phyloP scores from a whole-genome alignment of 53 echinoderm and acorn worm species.

The Echinometra lucunter region DNA sequence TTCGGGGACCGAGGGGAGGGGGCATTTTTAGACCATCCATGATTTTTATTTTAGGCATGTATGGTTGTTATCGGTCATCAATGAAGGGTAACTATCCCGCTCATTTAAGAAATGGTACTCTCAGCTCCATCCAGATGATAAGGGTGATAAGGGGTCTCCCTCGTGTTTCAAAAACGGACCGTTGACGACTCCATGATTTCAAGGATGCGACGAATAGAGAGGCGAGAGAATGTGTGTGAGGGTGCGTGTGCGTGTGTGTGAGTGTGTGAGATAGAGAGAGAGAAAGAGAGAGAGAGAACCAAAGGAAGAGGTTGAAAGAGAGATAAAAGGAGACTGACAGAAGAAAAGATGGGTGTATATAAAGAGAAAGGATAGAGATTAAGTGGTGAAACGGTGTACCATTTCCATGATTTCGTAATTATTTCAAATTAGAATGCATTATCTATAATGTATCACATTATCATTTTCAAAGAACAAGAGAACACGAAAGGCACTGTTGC shows the following conservation, averaged over 20 bases:
- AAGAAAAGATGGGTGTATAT: background rate
- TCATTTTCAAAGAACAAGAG: too few species aligned
- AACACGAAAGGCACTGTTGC: background rate
- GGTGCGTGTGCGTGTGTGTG: too few species aligned
- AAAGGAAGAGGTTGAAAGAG: too few species aligned
- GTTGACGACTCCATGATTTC: constrained; percentile 14
- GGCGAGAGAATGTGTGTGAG: background rate
- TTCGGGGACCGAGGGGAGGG: too few species aligned
- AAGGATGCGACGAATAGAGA: background rate
- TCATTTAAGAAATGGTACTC: constrained; percentile 12
- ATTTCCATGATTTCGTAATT: too few species aligned
- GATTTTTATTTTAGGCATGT: too few species aligned
- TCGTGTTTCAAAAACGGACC: background rate
- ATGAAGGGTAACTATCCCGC: background rate
- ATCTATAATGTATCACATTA: too few species aligned
- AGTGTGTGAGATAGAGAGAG: background rate
- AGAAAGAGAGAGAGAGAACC: too few species aligned
- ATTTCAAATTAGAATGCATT: too few species aligned
- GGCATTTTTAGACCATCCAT: too few species aligned
- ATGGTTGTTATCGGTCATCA: constrained; percentile 48
- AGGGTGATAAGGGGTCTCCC: constrained; percentile 29
- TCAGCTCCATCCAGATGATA: constrained; percentile 1
- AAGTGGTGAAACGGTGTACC: background rate
- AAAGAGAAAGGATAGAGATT: background rate
- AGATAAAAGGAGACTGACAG: too few species aligned